These are phyloP conservation scores for Gibbula magus DNA, from an alignment of 2,888 invertebrate species.

Conservation along the genomic window DNA sequence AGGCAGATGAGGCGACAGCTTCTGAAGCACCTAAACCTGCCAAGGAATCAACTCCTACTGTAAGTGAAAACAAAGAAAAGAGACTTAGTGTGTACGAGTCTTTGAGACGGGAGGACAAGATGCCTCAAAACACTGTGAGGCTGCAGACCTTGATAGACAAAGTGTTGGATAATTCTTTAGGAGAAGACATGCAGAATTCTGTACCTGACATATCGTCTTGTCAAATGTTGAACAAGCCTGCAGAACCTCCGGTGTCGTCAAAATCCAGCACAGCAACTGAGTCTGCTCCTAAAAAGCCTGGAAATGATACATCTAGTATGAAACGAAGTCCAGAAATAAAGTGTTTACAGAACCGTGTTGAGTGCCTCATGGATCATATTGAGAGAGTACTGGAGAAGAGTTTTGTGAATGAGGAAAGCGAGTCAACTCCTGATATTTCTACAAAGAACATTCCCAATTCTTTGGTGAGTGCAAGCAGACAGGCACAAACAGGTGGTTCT, in stretches of 20 bases:
- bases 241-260: neutral
- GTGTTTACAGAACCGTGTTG: conserved; percentile 42
- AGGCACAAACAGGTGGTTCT: neutral
- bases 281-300: neutral
- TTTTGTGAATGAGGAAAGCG: conserved; percentile 39
- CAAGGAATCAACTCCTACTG: too few species aligned
- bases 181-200: conserved; percentile 29
- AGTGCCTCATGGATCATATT: conserved; percentile 63
- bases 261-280: neutral
- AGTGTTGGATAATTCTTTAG: conserved; percentile 60
- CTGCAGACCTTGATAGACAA: conserved; percentile 65
- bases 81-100: neutral
- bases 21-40: neutral
- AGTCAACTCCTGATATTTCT: neutral
- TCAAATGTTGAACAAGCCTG: neutral
- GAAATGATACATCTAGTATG: neutral
- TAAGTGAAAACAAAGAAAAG: neutral
- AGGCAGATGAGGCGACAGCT: neutral
- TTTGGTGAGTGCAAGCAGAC: too few species aligned
- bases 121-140: conserved; percentile 28
- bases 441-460: neutral
- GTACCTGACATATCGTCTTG: neutral
- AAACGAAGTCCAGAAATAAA: conserved; percentile 28
- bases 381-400: conserved; percentile 60
- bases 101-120: neutral